Evolutionary conservation across 2,888 invertebrate species (phyloP).

Genomic region (Dinocampus coccinellae): DNA sequence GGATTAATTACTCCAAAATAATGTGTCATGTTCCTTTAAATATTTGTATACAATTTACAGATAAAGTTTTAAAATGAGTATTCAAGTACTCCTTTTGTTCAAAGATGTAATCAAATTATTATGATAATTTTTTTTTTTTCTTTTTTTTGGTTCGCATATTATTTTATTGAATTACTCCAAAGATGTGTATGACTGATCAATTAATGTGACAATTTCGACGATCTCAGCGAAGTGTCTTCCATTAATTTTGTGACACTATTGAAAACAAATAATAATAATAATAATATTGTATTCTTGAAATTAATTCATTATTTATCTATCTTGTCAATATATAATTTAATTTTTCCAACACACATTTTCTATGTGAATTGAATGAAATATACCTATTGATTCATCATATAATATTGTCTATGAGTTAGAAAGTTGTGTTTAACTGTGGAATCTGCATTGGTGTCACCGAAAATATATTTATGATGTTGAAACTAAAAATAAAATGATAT

Average conservation of each 20-base stretch:
- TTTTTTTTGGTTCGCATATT: not conserved
- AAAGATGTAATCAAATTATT: not conserved
- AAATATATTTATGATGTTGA: not conserved
- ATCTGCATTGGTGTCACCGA: constrained; percentile 41
- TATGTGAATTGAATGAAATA: not conserved
- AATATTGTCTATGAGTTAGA: constrained; percentile 35
- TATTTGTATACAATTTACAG: constrained; percentile 1
- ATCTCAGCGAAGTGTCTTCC: constrained; percentile 22
- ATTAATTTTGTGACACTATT: constrained; percentile 11
- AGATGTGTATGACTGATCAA: not conserved
- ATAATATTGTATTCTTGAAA: not conserved
- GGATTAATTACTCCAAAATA: not conserved
- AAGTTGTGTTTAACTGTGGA: constrained; percentile 47
- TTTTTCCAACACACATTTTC: not conserved
- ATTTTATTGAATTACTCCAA: not conserved
- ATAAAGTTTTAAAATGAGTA: not conserved
- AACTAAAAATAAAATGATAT: no score
- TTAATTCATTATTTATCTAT: not conserved
- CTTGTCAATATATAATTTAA: not conserved
- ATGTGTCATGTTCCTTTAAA: constrained; percentile 7
- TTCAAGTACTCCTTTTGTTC: not conserved
- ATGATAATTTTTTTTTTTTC: not conserved
- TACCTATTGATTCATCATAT: constrained; percentile 10
- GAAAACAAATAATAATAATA: not conserved
- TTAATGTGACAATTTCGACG: not conserved